Evolutionary conservation across 2,888 invertebrate species (phyloP), one percentile per base, ranked within the genome.

Genomic region (Catocala nupta): DNA sequence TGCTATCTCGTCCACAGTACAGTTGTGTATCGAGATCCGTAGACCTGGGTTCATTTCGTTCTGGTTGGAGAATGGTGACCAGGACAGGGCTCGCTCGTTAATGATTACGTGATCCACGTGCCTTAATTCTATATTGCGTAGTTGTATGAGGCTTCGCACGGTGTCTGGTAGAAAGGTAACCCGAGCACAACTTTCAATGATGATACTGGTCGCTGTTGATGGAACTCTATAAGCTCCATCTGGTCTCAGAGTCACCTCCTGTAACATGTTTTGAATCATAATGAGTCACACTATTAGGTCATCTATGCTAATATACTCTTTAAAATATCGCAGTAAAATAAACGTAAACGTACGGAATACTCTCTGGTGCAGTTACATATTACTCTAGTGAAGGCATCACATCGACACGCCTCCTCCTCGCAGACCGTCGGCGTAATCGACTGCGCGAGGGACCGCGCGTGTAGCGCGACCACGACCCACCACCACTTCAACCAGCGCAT

Each of bases 1-100:
- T 13, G 95, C 89, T 71, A 96, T 95, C 73, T 95, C 90, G 75
- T 93, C 89, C 49, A 95, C 83, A 51, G 95, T 95, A 68, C 93
- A 91, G 77, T 95, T 91, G 73, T 91, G 80, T 72, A 95, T 92
- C 50, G 84, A 79, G 65, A 95, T 93, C 68, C 95, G 75, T 88
- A 95, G 64, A 90, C 96, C 86, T 95, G 95, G 82, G 72, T 97
- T 95, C 77, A 96, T 95, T 77, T 96, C 95, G 79, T 95, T 96
- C 74, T 96, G 95, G 16, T 96, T 96, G 49, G 90, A 83, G 73
- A 90, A 90, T 0, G 94, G 90, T 5, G 94, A 90, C 95, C 96
- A 96, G 57, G 94, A 91, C 61, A 97, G 84, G 0, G 96, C 95
- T 67, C 95, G 91, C 66, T 95, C 95, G 53, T 95, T 94, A 56